Conservation (phyloP, 2,888 invertebrate genomes). For the Lithophane leautieri region DNA sequence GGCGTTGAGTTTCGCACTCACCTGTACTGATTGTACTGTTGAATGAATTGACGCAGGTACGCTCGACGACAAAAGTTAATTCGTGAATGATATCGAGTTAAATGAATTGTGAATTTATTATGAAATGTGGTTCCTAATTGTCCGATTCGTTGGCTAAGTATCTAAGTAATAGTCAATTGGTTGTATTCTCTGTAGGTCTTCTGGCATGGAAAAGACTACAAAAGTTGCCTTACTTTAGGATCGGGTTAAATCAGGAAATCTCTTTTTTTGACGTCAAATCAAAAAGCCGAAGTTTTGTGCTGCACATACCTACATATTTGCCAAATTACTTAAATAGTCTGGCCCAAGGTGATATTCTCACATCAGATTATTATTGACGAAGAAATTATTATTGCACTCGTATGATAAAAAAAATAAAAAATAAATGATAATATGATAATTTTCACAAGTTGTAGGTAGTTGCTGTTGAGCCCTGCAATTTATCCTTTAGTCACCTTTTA, state of each 20-base stretch:
- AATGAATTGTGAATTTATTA: conserved; percentile 16
- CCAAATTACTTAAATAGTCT: not conserved
- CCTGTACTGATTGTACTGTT: conserved; percentile 44
- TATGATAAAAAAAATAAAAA: too few relatives aligned
- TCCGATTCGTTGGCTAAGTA: not conserved
- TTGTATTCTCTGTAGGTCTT: not conserved
- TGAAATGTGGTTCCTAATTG: conserved; percentile 23
- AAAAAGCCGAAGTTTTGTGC: not conserved
- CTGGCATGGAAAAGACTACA: too few relatives aligned
- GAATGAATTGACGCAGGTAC: conserved; percentile 46
- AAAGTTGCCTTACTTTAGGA: not conserved
- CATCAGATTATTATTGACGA: not conserved
- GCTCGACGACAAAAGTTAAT: conserved; percentile 51
- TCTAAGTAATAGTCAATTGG: not conserved
- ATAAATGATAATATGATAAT: too few relatives aligned
- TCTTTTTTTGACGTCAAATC: not conserved
- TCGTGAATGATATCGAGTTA: conserved; percentile 28
- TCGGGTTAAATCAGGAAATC: not conserved
- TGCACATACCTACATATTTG: too few relatives aligned
- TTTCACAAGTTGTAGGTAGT: not conserved
- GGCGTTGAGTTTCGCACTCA: conserved; percentile 71
- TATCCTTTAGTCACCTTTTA: conserved; percentile 22
- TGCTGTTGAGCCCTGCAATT: conserved; percentile 16
- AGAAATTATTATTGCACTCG: not conserved
- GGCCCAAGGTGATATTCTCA: not conserved